Conservation (phyloP, 2,113 vertebrate species). For the Nyctereutes procyonoides region DNA sequence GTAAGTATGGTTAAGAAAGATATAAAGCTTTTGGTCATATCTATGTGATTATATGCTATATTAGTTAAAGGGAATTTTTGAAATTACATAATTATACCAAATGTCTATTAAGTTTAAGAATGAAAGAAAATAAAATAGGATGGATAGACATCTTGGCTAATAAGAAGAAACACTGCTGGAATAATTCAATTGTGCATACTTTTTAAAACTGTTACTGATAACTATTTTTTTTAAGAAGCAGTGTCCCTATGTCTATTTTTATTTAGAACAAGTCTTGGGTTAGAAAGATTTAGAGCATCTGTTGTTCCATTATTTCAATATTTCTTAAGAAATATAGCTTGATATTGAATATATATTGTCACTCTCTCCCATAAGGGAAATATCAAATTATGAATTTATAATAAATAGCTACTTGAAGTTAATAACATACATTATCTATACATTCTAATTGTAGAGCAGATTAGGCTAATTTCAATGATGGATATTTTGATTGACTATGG, state of each 20-base stretch:
- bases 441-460: neutral
- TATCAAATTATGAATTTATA: neutral
- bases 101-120: constrained; percentile 2
- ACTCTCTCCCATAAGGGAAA: neutral
- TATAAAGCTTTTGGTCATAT: neutral
- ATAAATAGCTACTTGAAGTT: neutral
- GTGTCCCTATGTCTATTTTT: neutral
- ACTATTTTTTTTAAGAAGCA: neutral
- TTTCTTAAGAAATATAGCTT: constrained; percentile 10
- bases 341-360: neutral
- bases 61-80: neutral
- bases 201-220: neutral
- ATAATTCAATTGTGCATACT: neutral
- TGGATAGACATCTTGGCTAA: neutral
- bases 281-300: constrained; percentile 18
- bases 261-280: constrained; percentile 29
- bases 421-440: neutral
- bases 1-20: neutral
- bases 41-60: neutral
- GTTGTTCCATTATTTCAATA: neutral
- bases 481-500: neutral
- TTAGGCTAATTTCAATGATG: neutral
- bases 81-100: constrained; percentile 31
- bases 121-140: constrained; percentile 4
- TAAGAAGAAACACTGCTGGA: neutral